Conservation (phyloP, 1,140 invertebrate species). For the Ganaspis sp. region DNA sequence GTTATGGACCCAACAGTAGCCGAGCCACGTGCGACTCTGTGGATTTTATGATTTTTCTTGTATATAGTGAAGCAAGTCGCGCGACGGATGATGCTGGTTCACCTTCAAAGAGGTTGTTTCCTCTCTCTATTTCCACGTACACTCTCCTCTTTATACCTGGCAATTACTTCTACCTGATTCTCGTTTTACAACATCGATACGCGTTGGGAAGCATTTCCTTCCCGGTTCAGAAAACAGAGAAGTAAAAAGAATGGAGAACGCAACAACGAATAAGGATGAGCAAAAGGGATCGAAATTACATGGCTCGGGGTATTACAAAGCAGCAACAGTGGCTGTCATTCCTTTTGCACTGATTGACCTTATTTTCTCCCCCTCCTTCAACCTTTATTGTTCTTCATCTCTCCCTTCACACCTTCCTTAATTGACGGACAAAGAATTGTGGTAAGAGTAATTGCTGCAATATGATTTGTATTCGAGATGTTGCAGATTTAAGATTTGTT, state of each 20-base stretch:
- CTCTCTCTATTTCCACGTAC: neutral
- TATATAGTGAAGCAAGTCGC: neutral
- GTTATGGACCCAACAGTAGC: neutral
- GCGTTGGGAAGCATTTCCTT: conserved; percentile 21
- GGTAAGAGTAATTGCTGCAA: too few species aligned
- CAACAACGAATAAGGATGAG: neutral
- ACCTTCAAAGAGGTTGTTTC: conserved; percentile 23
- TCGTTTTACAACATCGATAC: conserved; percentile 14
- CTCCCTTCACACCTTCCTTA: too few species aligned
- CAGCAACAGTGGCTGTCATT: neutral
- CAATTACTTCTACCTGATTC: conserved; percentile 22
- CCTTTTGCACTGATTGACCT: neutral
- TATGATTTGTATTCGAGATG: too few species aligned
- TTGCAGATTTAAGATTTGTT: too few species aligned
- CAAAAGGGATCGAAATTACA: conserved; percentile 5
- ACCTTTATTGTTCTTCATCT: too few species aligned
- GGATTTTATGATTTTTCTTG: conserved; percentile 4
- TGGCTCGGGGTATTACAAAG: neutral
- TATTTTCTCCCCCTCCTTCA: too few species aligned
- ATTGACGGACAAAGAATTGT: too few species aligned
- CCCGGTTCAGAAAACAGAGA: neutral
- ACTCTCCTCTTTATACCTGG: conserved; percentile 8
- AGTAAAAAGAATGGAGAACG: neutral
- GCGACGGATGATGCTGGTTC: conserved; percentile 2
- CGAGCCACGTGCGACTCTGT: neutral